Conservation (phyloP, 2,888 invertebrate genomes). For the Synergus itoensis region DNA sequence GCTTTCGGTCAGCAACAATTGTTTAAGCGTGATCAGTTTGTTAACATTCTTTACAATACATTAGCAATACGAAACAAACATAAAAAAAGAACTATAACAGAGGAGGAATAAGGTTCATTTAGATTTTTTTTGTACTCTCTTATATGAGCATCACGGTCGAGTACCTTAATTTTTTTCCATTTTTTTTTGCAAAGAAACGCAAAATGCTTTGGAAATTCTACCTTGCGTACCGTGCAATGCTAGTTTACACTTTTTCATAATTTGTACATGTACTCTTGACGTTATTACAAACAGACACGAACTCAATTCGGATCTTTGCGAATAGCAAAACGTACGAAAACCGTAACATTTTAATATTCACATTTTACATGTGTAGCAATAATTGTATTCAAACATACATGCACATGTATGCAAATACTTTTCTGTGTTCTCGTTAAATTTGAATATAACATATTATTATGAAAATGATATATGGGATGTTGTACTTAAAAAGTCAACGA, state of each 20-base stretch:
- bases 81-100: slow-evolving; percentile 19
- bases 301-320: slow-evolving; percentile 61
- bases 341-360: slow-evolving; percentile 44
- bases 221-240: slow-evolving; percentile 59
- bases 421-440: slow-evolving; percentile 43
- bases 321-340: slow-evolving; percentile 60
- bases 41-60: slow-evolving; percentile 32
- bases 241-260: slow-evolving; percentile 56
- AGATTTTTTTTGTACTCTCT: slow-evolving; percentile 37
- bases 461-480: slow-evolving; percentile 27
- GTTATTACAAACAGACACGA: slow-evolving; percentile 63
- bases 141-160: slow-evolving; percentile 43
- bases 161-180: slow-evolving; percentile 42
- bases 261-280: slow-evolving; percentile 66
- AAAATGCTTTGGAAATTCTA: slow-evolving; percentile 38
- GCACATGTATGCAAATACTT: slow-evolving; percentile 38
- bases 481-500: slow-evolving; percentile 14
- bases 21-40: slow-evolving; percentile 25
- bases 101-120: slow-evolving; percentile 20
- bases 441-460: slow-evolving; percentile 14
- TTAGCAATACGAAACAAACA: slow-evolving; percentile 31
- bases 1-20: slow-evolving; percentile 20
- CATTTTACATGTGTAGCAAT: slow-evolving; percentile 17
- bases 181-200: slow-evolving; percentile 40
- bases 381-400: slow-evolving; percentile 47